These are phyloP conservation scores for Acheta domesticus DNA, from an alignment of 2,888 invertebrate genomes.

Conservation along the genomic window DNA sequence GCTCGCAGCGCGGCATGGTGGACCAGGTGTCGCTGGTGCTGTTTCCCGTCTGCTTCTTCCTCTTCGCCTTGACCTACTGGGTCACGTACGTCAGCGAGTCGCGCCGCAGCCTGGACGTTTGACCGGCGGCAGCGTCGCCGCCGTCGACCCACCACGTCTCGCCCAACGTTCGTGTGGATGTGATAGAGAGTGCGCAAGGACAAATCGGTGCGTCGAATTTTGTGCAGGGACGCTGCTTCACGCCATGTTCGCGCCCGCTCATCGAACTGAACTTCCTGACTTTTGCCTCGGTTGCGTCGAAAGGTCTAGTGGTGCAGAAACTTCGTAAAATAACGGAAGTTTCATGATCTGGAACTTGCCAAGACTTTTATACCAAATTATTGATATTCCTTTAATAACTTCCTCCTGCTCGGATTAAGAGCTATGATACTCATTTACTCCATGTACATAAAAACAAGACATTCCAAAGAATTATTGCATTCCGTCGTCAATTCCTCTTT, in stretches of 20 bases:
- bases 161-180: too few species aligned
- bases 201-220: not conserved
- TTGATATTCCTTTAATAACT: not conserved
- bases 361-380: not conserved
- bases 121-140: constrained; percentile 20
- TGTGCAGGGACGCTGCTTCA: too few species aligned
- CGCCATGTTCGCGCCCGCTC: too few species aligned
- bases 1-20: constrained; percentile 58
- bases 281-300: too few species aligned
- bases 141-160: too few species aligned
- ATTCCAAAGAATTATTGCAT: not conserved
- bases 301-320: too few species aligned
- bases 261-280: too few species aligned
- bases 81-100: constrained; percentile 60
- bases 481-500: constrained; percentile 5
- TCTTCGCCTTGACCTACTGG: constrained; percentile 60
- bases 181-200: not conserved
- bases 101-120: constrained; percentile 31
- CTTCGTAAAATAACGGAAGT: not conserved
- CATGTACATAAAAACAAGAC: not conserved
- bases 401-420: not conserved
- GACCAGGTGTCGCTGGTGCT: constrained; percentile 60
- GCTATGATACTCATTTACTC: constrained; percentile 2
- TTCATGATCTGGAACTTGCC: not conserved
- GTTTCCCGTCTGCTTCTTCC: constrained; percentile 57